phyloP scores from a whole-genome alignment of 2,888 invertebrate species.

The Xanthorhoe designata region DNA sequence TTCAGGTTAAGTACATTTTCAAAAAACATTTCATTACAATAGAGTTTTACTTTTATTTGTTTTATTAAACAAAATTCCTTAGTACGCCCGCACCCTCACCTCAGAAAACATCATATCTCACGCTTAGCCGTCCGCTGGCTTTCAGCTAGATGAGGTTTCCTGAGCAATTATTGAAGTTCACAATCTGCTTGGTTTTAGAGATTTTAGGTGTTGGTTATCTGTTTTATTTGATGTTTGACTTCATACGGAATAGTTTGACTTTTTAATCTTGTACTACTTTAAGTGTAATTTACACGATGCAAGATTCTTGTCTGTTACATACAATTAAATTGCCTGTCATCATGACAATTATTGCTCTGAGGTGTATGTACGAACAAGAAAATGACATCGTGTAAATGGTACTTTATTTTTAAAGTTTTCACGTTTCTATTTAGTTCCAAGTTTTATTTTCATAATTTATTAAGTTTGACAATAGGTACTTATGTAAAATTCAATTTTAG shows the following conservation, averaged over 20 bases:
- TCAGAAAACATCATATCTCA: slow-evolving; percentile 65
- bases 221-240: slow-evolving; percentile 25
- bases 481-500: too few species aligned
- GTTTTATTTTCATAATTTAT: too few species aligned
- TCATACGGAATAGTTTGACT: not conserved
- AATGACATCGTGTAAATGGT: too few species aligned
- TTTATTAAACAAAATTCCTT: slow-evolving; percentile 8
- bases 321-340: too few species aligned
- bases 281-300: too few species aligned
- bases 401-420: not conserved
- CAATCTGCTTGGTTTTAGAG: slow-evolving; percentile 29
- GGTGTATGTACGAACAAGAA: too few species aligned
- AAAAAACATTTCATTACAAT: too few species aligned
- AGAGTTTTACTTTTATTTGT: too few species aligned
- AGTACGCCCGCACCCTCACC: slow-evolving; percentile 46
- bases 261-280: not conserved
- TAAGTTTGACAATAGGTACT: too few species aligned
- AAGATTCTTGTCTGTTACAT: too few species aligned
- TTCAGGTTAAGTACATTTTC: too few species aligned
- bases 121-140: slow-evolving; percentile 45
- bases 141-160: slow-evolving; percentile 49
- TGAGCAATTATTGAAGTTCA: slow-evolving; percentile 36
- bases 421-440: not conserved
- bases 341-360: too few species aligned
- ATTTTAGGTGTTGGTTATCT: slow-evolving; percentile 25